Evolutionary conservation across 2,797 vertebrate genomes (phyloP), one percentile per base, ranked within the genome.

Genomic region (Harpagifer antarcticus): DNA sequence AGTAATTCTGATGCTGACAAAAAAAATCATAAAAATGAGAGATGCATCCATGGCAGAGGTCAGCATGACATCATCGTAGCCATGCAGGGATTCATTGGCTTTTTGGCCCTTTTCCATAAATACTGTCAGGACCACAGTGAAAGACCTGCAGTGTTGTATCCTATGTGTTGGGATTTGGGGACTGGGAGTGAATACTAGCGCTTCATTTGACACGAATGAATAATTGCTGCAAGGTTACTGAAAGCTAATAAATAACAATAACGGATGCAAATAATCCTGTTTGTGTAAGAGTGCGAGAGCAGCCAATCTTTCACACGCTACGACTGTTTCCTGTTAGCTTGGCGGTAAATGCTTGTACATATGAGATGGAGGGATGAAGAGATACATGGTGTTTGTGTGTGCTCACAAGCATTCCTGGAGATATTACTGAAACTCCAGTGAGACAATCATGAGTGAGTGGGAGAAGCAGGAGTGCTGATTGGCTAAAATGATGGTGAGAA

Each of bases 11-110:
- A 76, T 20, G 55, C 71, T 79, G 61, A 27, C 27, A 27, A 27
- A 64, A 49, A 9, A 88, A 69, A 91, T 86, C 72, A 86, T 84
- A 84, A 87, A 91, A 88, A 74, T 79, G 72, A 88, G 67, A 81
- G 59, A 68, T 74, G 62, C 61, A 74, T 44, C 12, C 12, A 73
- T 78, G 76, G 19, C 65, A 90, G 76, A 84, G 81, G 85, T 91
- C 73, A 81, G 15, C 2, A 47, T 88, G 76, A 88, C 76, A 77
- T 89, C 84, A 89, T 65, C 60, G 9, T 27, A 72, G 71, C 72
- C 56, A 53, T 80, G 59, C 63, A 76, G 54, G 62, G 79, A 80
- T 74, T 80, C 63, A 81, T 78, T 75, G 71, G 67, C 57, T 37
- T 13, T 54, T 74, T 78, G 57, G 62, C 27, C 71, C 54, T 84